Base-by-base conservation (phyloP, 1,140 invertebrate species). In the Pseudomyrmex sp. region DNA sequence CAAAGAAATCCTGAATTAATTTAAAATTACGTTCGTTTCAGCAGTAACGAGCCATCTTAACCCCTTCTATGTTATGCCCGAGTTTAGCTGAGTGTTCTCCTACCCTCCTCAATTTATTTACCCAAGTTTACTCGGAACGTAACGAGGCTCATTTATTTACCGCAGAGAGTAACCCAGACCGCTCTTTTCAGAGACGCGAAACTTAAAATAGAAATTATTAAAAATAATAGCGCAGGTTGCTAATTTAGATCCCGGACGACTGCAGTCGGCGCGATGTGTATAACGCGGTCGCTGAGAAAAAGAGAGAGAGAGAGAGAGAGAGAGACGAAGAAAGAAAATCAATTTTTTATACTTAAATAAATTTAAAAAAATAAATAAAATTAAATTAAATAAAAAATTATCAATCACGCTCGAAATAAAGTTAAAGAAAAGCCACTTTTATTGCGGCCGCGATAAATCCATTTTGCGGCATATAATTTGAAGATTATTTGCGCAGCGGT, bases 1-100 rank as follows among this genome's bases (percentile, higher is more conserved):
- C 54, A 80, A 80, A 80, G 66, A 80, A 80, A 80, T 80, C 44
- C 54, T 35, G 76, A 70, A 80, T 80, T 80, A 80, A 80, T 80
- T 70, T 80, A 59, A 70, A 80, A 80, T 88, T 77, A 85, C 74
- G 56, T 76, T 85, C 65, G 61, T 88, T 85, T 82, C 52, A 72
- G 61, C 61, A 82, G 58, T 72, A 83, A 66, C 74, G 62, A 77
- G 70, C 76, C 44, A 83, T 86, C 77, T 86, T 82, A 80, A 80
- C 76, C 76, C 76, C 66, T 70, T 80, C 76, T 80, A 44, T 72
- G 54, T 80, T 80, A 80, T 80, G 66, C 54, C 66, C 76, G 76
- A 80, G 76, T 80, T 76, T 76, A 76, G 74, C 74, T 26, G 74
- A 76, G 61, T 76, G 74, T 76, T 48, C 76, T 79, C 35, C 66